These are phyloP conservation scores for Montifringilla adamsi DNA, from an alignment of 2,113 vertebrate genomes.

Conservation along the genomic window DNA sequence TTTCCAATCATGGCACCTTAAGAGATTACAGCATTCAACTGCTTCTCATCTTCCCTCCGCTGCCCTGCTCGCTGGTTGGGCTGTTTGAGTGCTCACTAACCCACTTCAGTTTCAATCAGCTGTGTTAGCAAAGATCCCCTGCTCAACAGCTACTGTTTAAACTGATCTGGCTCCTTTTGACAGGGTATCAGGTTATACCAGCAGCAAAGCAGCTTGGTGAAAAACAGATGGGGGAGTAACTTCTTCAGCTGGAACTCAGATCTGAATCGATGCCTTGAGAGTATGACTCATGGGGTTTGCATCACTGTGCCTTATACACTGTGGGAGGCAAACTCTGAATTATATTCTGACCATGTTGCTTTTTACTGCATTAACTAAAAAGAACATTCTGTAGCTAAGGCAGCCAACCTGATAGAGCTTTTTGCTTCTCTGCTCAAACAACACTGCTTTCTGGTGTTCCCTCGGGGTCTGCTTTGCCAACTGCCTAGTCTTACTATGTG, in stretches of 20 bases:
- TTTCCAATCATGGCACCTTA: background rate
- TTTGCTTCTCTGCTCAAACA: constrained; percentile 49
- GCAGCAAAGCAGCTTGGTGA: background rate
- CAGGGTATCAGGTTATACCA: background rate
- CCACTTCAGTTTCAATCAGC: background rate
- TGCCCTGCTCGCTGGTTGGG: accelerated
- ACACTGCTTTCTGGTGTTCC: constrained; percentile 42
- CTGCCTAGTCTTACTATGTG: background rate
- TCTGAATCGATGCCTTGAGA: constrained; percentile 15
- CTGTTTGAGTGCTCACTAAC: background rate
- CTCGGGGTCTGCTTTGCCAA: constrained; percentile 43
- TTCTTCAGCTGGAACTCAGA: constrained; percentile 4
- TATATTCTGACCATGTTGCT: constrained; percentile 8
- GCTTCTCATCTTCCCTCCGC: background rate
- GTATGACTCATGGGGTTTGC: constrained; percentile 1
- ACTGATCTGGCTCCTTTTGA: background rate
- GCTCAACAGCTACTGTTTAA: background rate
- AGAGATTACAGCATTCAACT: background rate
- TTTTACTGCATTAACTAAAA: constrained; percentile 26
- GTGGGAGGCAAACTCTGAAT: constrained; percentile 1
- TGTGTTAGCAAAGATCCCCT: background rate
- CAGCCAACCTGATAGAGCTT: constrained; percentile 19
- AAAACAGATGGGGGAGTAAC: constrained; percentile 29
- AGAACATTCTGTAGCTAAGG: constrained; percentile 9
- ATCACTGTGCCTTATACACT: background rate